Evolutionary conservation across 2,797 vertebrate genomes (phyloP), one percentile per base, ranked within the genome.

Genomic region (Dallia pectoralis): DNA sequence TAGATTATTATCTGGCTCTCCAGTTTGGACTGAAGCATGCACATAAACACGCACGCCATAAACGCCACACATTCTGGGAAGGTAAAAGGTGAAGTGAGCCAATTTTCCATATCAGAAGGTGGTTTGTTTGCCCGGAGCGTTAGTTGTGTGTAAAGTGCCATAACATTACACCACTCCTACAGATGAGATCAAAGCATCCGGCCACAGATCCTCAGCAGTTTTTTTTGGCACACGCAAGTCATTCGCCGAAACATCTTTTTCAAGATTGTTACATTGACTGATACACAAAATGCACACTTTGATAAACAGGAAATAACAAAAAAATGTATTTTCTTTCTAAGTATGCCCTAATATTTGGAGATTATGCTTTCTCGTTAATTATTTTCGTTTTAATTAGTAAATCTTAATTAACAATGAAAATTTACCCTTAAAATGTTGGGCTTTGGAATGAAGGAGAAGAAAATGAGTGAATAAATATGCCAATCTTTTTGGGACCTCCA

Each of bases 391-490:
- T 97, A 98, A 98, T 97, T 97, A 96, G 94, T 96, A 97, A 96
- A 95, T 95, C 94, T 97, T 97, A 98, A 98, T 97, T 99, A 98
- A 98, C 94, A 96, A 96, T 95, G 94, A 97, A 96, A 95, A 94
- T 95, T 96, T 96, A 97, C 96, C 95, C 95, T 97, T 96, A 94
- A 95, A 91, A 92, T 94, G 95, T 95, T 94, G 94, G 94, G 93
- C 94, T 95, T 94, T 84, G 87, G 92, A 95, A 95, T 91, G 92
- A 93, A 90, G 73, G 86, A 82, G 53, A 2, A 0, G 18, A 5
- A 91, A 93, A 92, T 93, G 91, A 94, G 92, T 95, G 95, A 97
- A 98, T 97, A 97, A 98, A 97, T 97, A 97, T 97, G 95, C 96
- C 96, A 96, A 96, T 97, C 95, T 95, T 95, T 95, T 95, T 88